Conservation (phyloP, 37 sponge, comb jelly and placozoan species). For the Tethya wilhelma region DNA sequence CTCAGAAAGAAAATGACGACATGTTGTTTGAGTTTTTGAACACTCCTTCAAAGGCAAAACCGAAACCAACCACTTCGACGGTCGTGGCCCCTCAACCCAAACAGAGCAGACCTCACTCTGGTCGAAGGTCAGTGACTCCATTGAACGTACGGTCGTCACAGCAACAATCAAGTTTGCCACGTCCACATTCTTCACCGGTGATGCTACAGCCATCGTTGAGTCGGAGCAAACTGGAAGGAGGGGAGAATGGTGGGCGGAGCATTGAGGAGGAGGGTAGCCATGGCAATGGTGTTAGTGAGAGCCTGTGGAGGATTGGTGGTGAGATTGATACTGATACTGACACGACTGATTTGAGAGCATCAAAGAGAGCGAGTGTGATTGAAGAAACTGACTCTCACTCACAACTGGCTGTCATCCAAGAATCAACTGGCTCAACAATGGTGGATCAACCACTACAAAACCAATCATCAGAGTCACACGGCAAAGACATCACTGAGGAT, state of each 20-base stretch:
- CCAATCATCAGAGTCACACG: neutral
- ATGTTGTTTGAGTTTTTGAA: constrained; percentile 65
- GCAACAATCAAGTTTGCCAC: neutral
- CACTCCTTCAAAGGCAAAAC: constrained; percentile 35
- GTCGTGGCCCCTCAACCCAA: no score
- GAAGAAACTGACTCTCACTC: neutral
- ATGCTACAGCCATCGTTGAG: neutral
- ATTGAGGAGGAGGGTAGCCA: neutral
- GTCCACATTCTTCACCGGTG: constrained; percentile 11
- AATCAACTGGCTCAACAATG: neutral
- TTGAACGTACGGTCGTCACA: no score
- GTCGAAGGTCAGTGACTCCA: neutral
- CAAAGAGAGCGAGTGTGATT: neutral
- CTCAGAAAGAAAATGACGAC: constrained; percentile 22
- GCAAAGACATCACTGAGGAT: neutral
- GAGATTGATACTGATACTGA: neutral
- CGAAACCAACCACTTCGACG: no score
- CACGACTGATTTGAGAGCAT: neutral
- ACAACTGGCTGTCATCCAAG: no score
- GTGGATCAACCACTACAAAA: neutral
- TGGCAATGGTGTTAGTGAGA: neutral
- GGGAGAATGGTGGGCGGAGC: neutral
- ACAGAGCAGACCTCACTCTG: no score
- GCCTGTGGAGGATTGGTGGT: neutral
- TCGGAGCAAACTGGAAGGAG: neutral